Evolutionary conservation across 2,797 vertebrate species (phyloP).

Genomic region (Hypotaenidia philippensis): DNA sequence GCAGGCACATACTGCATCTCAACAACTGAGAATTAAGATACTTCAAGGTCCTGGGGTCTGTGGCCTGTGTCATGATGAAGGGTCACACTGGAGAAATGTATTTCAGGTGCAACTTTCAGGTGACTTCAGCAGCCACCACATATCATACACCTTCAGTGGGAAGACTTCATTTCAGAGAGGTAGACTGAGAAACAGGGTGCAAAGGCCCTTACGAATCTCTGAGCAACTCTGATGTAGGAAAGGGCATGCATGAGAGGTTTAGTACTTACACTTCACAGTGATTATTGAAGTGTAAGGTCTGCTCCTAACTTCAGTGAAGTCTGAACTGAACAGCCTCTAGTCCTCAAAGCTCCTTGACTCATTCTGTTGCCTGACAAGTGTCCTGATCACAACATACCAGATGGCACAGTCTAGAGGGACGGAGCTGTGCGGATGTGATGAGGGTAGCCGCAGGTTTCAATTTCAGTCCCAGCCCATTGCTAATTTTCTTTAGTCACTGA

Average conservation of each 20-base stretch:
- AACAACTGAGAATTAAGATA: neutral
- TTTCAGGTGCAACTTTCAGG: neutral
- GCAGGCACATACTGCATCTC: neutral
- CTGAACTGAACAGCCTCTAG: neutral
- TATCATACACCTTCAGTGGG: neutral
- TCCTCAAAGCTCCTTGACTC: neutral
- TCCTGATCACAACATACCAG: neutral
- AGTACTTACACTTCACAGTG: neutral
- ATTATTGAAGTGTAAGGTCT: neutral
- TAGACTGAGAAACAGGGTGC: neutral
- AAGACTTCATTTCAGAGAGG: neutral
- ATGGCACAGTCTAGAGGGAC: conserved; percentile 20
- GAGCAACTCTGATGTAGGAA: neutral
- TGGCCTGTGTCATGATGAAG: neutral
- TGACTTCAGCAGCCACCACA: neutral
- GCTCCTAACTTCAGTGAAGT: neutral
- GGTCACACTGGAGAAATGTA: neutral
- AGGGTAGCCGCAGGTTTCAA: conserved; percentile 38
- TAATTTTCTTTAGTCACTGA: conserved; percentile 70
- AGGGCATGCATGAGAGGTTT: neutral
- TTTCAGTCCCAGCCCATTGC: conserved; percentile 36
- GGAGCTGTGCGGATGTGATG: neutral
- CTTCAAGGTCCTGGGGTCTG: neutral
- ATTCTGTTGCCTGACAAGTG: neutral
- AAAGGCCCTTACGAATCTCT: neutral